Percentiles rank a stretch among this genome's conserved stretches.
These are phyloP conservation scores for Sebastes paucispinis DNA, from an alignment of 2,797 vertebrate genomes.

Conservation along the genomic window DNA sequence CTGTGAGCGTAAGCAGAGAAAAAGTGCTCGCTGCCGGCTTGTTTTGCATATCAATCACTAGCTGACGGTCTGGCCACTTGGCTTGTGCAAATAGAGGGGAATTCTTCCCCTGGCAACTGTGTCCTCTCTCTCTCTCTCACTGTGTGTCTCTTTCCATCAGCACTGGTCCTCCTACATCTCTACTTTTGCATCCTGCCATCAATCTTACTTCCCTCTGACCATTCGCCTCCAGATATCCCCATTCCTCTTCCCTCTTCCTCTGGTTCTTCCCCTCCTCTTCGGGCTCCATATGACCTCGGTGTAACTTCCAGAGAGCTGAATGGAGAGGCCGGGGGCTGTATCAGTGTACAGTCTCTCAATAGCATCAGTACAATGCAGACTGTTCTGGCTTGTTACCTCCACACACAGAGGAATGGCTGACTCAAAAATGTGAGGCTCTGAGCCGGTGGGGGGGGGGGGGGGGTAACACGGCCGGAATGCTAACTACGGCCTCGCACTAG, in stretches of 20 bases:
- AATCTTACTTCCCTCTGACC: conserved; percentile 42
- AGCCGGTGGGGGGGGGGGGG: conserved; percentile 32
- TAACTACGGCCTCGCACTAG: conserved; percentile 48
- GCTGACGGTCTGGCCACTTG: conserved; percentile 34
- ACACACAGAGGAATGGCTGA: conserved; percentile 77
- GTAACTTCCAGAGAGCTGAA: conserved; percentile 72
- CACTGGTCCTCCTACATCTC: background rate
- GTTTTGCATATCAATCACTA: conserved; percentile 72
- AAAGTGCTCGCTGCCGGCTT: conserved; percentile 64
- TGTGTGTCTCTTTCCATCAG: conserved; percentile 39
- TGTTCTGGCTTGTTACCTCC: conserved; percentile 78
- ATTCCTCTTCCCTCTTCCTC: conserved; percentile 20
- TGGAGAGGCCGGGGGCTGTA: conserved; percentile 57
- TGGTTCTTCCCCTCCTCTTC: background rate
- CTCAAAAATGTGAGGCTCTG: conserved; percentile 66
- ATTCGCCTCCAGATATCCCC: conserved; percentile 5
- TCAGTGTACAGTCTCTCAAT: conserved; percentile 71
- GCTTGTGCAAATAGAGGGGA: conserved; percentile 44
- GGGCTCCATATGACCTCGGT: conserved; percentile 52
- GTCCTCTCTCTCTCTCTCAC: conserved; percentile 5
- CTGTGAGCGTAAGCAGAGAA: conserved; percentile 60
- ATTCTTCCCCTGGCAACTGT: conserved; percentile 21
- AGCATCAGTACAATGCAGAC: conserved; percentile 77
- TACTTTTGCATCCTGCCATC: conserved; percentile 23
- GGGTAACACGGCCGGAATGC: conserved; percentile 58